These are phyloP conservation scores for Oxyscelio sp. DNA, from an alignment of 2,888 invertebrate genomes.

Conservation along the genomic window DNA sequence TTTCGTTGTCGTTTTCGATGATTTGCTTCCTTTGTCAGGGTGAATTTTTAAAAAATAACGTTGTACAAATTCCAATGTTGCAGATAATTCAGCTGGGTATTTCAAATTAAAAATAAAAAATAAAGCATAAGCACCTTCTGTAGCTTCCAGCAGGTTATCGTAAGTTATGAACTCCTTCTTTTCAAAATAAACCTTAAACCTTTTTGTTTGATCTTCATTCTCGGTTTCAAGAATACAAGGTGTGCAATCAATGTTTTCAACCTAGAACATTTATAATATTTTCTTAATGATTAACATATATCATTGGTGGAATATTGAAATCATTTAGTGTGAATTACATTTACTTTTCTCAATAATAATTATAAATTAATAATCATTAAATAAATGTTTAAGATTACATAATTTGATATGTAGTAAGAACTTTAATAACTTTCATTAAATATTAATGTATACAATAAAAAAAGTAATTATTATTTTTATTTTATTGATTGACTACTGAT, in stretches of 20 bases:
- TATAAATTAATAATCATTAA: no score
- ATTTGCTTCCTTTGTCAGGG: constrained; percentile 27
- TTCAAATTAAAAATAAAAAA: constrained; percentile 28
- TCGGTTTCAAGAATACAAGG: not conserved
- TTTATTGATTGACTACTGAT: no score
- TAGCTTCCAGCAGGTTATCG: constrained; percentile 7
- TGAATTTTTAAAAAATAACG: constrained; percentile 29
- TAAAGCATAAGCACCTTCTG: constrained; percentile 5
- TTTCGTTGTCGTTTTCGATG: constrained; percentile 12
- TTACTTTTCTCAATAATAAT: no score
- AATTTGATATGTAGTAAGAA: no score
- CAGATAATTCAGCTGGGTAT: constrained; percentile 21
- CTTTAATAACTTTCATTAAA: no score
- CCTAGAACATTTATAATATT: not conserved
- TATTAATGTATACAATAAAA: no score
- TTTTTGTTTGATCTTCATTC: not conserved
- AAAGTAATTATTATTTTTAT: no score
- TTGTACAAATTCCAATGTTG: constrained; percentile 24
- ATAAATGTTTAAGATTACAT: no score
- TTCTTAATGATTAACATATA: not conserved
- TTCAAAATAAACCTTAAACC: constrained; percentile 10
- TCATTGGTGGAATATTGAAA: no score
- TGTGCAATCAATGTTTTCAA: no score
- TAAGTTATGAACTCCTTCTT: not conserved
- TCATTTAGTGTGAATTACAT: no score